Conservation (phyloP, 2,113 vertebrate species). For the Rhodinocichla rosea region DNA sequence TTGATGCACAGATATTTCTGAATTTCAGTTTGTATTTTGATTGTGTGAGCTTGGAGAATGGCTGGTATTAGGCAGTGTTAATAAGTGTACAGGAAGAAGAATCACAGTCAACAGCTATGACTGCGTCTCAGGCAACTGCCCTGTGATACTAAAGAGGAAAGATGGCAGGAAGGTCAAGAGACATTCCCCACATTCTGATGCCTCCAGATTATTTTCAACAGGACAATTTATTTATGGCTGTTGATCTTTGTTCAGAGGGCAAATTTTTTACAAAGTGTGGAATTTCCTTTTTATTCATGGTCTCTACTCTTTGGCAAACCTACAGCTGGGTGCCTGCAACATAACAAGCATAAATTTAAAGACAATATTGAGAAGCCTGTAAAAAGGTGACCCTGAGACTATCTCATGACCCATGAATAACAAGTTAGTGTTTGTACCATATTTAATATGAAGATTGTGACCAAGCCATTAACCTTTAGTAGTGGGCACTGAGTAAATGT, state of each 20-base stretch:
- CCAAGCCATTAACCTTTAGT: slow-evolving; percentile 24
- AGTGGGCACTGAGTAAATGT: background rate
- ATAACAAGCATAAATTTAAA: background rate
- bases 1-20: background rate
- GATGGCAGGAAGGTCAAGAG: background rate
- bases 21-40: background rate
- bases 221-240: background rate
- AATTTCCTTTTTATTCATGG: background rate
- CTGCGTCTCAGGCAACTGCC: background rate
- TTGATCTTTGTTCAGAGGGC: background rate
- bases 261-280: background rate
- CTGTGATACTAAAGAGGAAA: background rate
- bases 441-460: slow-evolving; percentile 38
- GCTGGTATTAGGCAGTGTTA: background rate
- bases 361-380: background rate
- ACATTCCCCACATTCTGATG: background rate
- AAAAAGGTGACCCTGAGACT: background rate
- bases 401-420: slow-evolving; percentile 15
- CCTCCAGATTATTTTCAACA: background rate
- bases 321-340: background rate
- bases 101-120: background rate
- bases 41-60: background rate
- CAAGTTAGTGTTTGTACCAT: background rate
- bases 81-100: background rate
- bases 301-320: background rate